Evolutionary conservation across 2,797 vertebrate genomes (phyloP).

Genomic region (Microcaecilia unicolor): DNA sequence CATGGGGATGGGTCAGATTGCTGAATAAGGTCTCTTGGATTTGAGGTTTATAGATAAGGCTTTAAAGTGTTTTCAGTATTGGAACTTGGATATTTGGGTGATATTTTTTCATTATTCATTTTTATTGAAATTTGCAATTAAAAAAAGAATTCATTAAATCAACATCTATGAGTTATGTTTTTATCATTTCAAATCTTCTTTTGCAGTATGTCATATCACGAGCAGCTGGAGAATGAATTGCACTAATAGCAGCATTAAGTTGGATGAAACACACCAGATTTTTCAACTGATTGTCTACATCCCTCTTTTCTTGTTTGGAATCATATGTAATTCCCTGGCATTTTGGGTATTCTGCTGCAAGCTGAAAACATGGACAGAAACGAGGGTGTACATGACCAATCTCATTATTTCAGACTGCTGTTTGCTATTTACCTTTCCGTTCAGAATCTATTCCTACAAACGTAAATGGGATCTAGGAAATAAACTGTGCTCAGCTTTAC

Average conservation of each 20-base stretch:
- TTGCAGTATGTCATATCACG: conserved; percentile 9
- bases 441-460: conserved; percentile 8
- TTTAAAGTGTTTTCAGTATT: too few species aligned
- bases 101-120: too few species aligned
- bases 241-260: conserved; percentile 8
- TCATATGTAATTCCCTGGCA: conserved; percentile 14
- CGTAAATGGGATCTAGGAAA: neutral
- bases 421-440: conserved; percentile 3
- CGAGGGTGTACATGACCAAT: conserved; percentile 36
- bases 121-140: too few species aligned
- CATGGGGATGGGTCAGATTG: too few species aligned
- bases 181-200: conserved; percentile 13
- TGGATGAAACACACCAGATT: neutral
- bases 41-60: too few species aligned
- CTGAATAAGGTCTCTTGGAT: too few species aligned
- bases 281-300: conserved; percentile 26
- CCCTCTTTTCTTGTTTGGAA: conserved; percentile 18
- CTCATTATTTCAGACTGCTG: conserved; percentile 22
- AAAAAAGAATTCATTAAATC: too few species aligned
- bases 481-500: conserved; percentile 11
- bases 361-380: conserved; percentile 31
- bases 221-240: conserved; percentile 10
- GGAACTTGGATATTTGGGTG: too few species aligned
- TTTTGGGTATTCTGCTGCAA: conserved; percentile 37
- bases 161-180: neutral